A percentile compares a stretch with the other conserved stretches of the same genome.
phyloP scores from a whole-genome alignment of 2,888 invertebrate genomes.

The Harpalus rubripes region DNA sequence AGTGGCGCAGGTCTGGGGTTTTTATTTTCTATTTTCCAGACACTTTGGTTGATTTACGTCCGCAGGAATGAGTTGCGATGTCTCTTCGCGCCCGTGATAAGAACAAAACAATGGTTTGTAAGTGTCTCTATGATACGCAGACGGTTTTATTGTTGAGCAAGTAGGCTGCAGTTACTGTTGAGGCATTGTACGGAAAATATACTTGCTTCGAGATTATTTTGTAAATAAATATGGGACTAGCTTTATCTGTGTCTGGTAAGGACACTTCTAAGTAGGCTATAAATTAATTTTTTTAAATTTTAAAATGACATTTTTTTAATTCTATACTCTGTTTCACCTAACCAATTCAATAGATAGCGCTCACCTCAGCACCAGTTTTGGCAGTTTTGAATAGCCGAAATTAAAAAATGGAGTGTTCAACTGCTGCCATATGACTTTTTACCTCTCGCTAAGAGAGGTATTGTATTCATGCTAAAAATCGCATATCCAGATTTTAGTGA shows the following conservation, averaged over 20 bases:
- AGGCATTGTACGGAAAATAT: not conserved
- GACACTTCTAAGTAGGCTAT: not conserved
- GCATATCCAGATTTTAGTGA: too few species aligned
- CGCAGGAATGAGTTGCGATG: conserved; percentile 49
- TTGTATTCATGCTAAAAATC: too few species aligned
- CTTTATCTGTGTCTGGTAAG: not conserved
- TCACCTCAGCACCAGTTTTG: too few species aligned
- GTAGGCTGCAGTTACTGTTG: not conserved
- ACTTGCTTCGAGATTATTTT: not conserved
- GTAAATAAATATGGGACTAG: not conserved
- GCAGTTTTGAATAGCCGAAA: too few species aligned
- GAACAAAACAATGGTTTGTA: conserved; percentile 38
- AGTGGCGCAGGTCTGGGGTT: conserved; percentile 44
- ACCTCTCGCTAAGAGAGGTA: too few species aligned
- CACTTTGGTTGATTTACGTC: conserved; percentile 57
- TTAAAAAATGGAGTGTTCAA: too few species aligned
- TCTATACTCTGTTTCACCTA: too few species aligned
- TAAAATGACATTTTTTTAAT: not conserved
- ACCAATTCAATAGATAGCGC: too few species aligned
- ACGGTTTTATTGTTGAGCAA: conserved; percentile 13
- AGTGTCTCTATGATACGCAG: conserved; percentile 25
- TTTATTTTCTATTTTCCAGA: conserved; percentile 57
- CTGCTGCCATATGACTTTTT: too few species aligned
- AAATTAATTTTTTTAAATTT: not conserved
- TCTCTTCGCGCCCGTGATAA: conserved; percentile 42